Conservation (phyloP, 2,797 vertebrate species). For the Gymnoscopelus microlampas region DNA sequence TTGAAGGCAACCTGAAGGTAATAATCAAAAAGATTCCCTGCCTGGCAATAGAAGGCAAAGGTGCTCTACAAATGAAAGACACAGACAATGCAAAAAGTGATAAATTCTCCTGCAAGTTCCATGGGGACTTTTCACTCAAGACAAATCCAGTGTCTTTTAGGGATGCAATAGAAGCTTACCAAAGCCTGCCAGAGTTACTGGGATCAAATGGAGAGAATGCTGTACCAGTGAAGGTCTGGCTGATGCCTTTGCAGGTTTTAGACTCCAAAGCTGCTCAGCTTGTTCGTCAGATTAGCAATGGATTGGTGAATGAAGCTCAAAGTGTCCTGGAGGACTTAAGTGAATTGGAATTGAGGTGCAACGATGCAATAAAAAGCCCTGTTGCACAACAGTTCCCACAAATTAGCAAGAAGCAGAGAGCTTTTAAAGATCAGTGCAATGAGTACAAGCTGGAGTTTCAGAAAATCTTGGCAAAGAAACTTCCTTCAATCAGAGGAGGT, state of each 20-base stretch:
- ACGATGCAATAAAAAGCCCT: constrained; percentile 34
- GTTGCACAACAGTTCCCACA: constrained; percentile 33
- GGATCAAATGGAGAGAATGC: constrained; percentile 51
- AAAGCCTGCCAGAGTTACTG: constrained; percentile 55
- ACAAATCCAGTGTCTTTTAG: no score
- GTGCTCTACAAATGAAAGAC: no score
- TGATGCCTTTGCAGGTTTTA: constrained; percentile 63
- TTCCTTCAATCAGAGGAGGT: constrained; percentile 54
- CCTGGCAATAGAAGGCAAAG: no score
- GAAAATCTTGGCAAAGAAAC: constrained; percentile 13
- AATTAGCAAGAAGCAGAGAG: constrained; percentile 32
- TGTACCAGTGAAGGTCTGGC: constrained; percentile 65
- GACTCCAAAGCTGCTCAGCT: constrained; percentile 53
- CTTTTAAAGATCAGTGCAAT: constrained; percentile 42
- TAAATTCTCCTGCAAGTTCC: no score
- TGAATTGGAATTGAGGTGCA: constrained; percentile 49
- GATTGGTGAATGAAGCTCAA: constrained; percentile 40
- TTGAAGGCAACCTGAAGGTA: no score
- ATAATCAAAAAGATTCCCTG: no score
- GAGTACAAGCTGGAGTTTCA: constrained; percentile 38
- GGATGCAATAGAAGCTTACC: constrained; percentile 60
- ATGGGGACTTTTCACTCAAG: no score
- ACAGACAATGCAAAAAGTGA: no score
- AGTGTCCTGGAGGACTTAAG: constrained; percentile 55
- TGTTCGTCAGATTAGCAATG: constrained; percentile 52